Conservation (phyloP, 2,797 vertebrate genomes). For the Myotis pilosus region DNA sequence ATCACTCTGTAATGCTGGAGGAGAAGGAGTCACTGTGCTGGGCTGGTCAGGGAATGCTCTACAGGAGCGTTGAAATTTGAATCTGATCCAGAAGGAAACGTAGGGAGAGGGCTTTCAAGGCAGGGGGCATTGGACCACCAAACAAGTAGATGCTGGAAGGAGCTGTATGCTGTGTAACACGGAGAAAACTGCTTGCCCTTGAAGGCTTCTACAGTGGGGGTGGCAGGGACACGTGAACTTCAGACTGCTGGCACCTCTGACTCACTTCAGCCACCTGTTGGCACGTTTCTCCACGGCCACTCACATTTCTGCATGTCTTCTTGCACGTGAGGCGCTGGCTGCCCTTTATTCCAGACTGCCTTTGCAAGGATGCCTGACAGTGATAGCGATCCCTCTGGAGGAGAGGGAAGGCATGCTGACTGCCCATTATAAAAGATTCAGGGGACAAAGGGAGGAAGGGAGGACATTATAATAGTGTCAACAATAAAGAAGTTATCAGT, state of each 20-base stretch:
- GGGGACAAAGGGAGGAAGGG: not conserved
- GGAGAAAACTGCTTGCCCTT: not conserved
- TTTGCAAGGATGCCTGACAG: not conserved
- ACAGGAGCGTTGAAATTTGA: not conserved
- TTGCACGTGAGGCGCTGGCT: not conserved
- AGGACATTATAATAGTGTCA: not conserved
- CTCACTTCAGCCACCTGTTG: not conserved
- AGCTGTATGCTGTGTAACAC: not conserved
- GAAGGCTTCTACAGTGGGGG: not conserved
- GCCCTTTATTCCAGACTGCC: not conserved
- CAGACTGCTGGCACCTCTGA: not conserved
- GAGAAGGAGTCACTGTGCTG: not conserved
- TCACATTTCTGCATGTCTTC: not conserved
- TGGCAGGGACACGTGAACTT: not conserved
- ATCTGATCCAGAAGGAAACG: not conserved
- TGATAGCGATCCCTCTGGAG: not conserved
- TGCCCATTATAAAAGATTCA: not conserved
- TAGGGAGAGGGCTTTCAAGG: not conserved
- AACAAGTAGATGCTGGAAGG: not conserved
- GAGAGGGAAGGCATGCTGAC: not conserved
- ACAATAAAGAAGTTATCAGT: not conserved
- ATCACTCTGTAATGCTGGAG: not conserved
- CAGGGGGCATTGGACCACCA: not conserved
- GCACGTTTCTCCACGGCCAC: not conserved
- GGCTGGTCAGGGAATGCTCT: not conserved